These are phyloP conservation scores for Phalacrocorax pelagicus DNA, from an alignment of 2,113 vertebrate species.

Conservation along the genomic window DNA sequence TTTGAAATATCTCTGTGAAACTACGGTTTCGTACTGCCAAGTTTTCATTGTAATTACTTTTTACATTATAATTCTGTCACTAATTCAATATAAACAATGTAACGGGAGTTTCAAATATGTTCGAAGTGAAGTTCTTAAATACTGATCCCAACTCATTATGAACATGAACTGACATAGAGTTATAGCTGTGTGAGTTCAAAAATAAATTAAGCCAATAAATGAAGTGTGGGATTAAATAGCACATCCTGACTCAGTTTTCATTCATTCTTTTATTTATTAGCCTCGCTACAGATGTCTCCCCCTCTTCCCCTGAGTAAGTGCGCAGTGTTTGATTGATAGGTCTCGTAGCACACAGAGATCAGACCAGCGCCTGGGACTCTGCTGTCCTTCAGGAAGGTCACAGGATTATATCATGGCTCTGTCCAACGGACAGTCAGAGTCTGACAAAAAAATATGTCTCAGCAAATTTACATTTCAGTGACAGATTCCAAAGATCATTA, in stretches of 20 bases:
- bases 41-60: conserved; percentile 19
- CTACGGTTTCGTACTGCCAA: background rate
- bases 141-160: background rate
- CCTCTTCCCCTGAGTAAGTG: background rate
- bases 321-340: background rate
- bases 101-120: background rate
- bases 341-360: background rate
- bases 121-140: background rate
- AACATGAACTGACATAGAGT: background rate
- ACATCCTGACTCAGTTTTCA: background rate
- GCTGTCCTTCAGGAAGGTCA: background rate
- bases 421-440: fast-evolving
- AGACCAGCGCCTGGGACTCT: background rate
- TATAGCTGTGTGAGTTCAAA: background rate
- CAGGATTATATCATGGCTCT: background rate
- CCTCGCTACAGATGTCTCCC: background rate
- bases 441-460: background rate
- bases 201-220: background rate
- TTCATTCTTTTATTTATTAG: background rate
- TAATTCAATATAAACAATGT: background rate
- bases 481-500: background rate
- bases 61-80: background rate
- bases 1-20: background rate
- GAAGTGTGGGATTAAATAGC: background rate
- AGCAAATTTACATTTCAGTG: background rate